Evolutionary conservation across 2,797 vertebrate species (phyloP), one percentile per base, ranked within the genome.

Genomic region (Xiphophorus birchmanni): DNA sequence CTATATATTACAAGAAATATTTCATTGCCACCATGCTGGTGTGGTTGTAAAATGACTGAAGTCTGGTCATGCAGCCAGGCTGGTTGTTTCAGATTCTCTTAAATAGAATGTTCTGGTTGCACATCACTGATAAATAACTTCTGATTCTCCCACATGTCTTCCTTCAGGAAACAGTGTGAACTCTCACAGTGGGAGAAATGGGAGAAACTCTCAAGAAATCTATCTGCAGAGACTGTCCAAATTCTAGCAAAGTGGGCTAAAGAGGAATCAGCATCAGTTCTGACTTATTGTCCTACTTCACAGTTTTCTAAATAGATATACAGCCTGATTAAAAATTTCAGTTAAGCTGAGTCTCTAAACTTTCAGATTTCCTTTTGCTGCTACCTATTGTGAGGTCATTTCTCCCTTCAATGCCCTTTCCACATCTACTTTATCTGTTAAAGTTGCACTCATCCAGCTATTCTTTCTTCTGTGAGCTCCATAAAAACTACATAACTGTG

Each of bases 401-500:
- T 97, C 96, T 95, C 96, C 88, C 93, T 81, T 94, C 95, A 95
- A 96, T 94, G 96, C 96, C 95, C 95, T 95, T 92, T 5, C 96
- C 96, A 97, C 96, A 97, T 97, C 96, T 96, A 40, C 71, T 69
- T 58, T 29, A 95, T 96, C 96, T 96, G 95, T 93, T 67, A 92
- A 94, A 93, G 92, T 95, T 96, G 91, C 87, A 94, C 91, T 90
- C 90, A 92, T 93, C 79, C 79, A 74, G 92, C 48, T 83, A 69
- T 81, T 21, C 15, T 83, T 74, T 96, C 95, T 94, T 94, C 48
- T 1, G 91, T 95, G 95, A 94, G 90, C 94, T 88, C 93, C 96
- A 95, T 96, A 97, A 97, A 97, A 96, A 94, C 93, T 95, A 95
- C 92, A 86, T 95, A 95, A 95, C 83, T 82, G 84, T 95, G 95